Conservation (phyloP, 1,140 invertebrate species). For the Megathymus violae region DNA sequence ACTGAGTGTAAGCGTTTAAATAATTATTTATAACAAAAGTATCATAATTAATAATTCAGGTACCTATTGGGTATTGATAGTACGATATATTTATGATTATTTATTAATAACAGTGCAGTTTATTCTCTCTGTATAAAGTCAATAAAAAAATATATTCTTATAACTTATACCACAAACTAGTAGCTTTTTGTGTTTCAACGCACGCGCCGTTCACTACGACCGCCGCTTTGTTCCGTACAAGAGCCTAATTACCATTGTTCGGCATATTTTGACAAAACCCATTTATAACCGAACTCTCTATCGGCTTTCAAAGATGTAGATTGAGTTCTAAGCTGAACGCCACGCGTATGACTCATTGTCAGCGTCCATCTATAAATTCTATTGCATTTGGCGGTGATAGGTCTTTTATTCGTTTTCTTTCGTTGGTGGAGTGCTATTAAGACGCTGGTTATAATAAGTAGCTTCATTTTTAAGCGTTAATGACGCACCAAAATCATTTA, state of each 20-base stretch:
- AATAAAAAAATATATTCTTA: too few species aligned
- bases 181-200: slow-evolving; percentile 67
- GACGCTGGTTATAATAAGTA: neutral
- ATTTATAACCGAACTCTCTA: slow-evolving; percentile 76
- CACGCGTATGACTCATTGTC: slow-evolving; percentile 21
- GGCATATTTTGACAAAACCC: slow-evolving; percentile 77
- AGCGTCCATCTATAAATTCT: slow-evolving; percentile 18
- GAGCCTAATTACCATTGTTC: slow-evolving; percentile 79
- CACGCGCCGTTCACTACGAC: slow-evolving; percentile 70
- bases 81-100: too few species aligned
- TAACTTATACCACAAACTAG: slow-evolving; percentile 60
- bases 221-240: slow-evolving; percentile 74
- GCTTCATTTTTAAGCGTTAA: neutral
- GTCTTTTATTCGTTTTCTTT: neutral
- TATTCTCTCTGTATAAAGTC: too few species aligned
- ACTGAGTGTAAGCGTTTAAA: too few species aligned
- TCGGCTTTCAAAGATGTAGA: slow-evolving; percentile 36
- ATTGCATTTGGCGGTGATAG: neutral
- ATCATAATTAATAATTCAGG: too few species aligned
- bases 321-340: slow-evolving; percentile 36
- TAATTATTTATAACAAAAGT: too few species aligned
- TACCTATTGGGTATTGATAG: too few species aligned
- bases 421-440: neutral
- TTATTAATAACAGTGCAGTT: too few species aligned
- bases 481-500: neutral